phyloP scores from a whole-genome alignment of 1,140 invertebrate species.

The Nymphalis io region DNA sequence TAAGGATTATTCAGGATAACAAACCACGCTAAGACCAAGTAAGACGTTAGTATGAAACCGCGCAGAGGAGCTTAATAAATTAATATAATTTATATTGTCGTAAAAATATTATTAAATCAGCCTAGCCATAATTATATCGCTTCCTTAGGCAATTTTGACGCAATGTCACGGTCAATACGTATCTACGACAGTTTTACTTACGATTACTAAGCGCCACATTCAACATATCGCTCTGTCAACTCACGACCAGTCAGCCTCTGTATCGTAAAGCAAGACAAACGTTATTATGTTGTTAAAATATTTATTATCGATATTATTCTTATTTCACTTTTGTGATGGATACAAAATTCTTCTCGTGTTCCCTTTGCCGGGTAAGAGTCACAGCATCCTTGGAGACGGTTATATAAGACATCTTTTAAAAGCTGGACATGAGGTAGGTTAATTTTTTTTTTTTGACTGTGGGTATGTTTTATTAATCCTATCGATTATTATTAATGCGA shows the following conservation, averaged over 20 bases:
- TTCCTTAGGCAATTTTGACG: too few relatives aligned
- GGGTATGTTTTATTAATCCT: neutral
- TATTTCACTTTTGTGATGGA: conserved; percentile 30
- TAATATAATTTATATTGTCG: too few relatives aligned
- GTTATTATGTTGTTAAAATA: neutral
- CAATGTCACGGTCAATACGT: neutral
- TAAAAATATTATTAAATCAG: too few relatives aligned
- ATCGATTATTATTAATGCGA: too few relatives aligned
- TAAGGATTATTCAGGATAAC: too few relatives aligned
- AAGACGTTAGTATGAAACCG: too few relatives aligned
- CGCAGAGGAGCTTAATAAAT: too few relatives aligned
- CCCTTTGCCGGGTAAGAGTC: conserved; percentile 48
- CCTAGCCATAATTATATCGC: too few relatives aligned
- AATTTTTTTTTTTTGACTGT: neutral
- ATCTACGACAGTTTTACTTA: neutral
- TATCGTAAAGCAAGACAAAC: neutral
- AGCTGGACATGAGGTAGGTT: conserved; percentile 58
- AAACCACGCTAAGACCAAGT: too few relatives aligned
- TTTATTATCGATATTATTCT: neutral
- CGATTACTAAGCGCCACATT: neutral
- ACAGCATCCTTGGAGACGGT: conserved; percentile 53
- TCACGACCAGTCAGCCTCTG: neutral
- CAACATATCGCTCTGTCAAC: neutral
- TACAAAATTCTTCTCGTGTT: conserved; percentile 54
- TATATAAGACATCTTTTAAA: conserved; percentile 48